These are phyloP conservation scores for Chrysochloris asiatica DNA, from an alignment of 2,113 vertebrate genomes.

Conservation along the genomic window DNA sequence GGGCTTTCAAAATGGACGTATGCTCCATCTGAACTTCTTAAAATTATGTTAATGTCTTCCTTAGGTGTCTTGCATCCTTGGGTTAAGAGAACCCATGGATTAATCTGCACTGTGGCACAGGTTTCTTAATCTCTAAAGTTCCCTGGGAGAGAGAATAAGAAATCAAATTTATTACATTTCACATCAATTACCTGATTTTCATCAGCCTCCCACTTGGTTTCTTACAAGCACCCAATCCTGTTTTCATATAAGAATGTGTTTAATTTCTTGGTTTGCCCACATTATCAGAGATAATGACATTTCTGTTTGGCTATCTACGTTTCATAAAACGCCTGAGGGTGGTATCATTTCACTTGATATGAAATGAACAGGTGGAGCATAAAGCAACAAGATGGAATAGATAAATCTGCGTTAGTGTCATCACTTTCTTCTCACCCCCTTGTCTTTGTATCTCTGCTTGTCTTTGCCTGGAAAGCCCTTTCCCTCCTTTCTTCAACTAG, in stretches of 20 bases:
- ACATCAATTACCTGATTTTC: background rate
- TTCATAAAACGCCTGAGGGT: slow-evolving; percentile 41
- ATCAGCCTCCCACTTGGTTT: background rate
- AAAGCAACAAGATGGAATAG: slow-evolving; percentile 39
- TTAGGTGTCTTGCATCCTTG: background rate
- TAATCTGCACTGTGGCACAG: background rate
- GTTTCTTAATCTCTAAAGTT: background rate
- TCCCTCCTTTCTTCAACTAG: background rate
- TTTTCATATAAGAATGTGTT: slow-evolving; percentile 14
- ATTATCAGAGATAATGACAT: background rate
- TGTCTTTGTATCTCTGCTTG: background rate
- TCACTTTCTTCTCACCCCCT: background rate
- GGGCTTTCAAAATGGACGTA: background rate
- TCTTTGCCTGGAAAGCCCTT: background rate
- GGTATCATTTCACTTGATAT: slow-evolving; percentile 38
- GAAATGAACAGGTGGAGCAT: background rate
- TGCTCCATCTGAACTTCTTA: background rate
- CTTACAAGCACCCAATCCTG: background rate
- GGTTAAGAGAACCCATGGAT: background rate
- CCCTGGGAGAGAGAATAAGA: slow-evolving; percentile 21
- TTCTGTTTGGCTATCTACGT: background rate
- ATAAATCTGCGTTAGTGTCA: slow-evolving; percentile 29
- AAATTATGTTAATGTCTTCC: background rate
- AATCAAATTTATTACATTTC: background rate
- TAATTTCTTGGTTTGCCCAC: background rate